These are phyloP conservation scores for Entelurus aequoreus DNA, from an alignment of 2,113 vertebrate species.

Conservation along the genomic window DNA sequence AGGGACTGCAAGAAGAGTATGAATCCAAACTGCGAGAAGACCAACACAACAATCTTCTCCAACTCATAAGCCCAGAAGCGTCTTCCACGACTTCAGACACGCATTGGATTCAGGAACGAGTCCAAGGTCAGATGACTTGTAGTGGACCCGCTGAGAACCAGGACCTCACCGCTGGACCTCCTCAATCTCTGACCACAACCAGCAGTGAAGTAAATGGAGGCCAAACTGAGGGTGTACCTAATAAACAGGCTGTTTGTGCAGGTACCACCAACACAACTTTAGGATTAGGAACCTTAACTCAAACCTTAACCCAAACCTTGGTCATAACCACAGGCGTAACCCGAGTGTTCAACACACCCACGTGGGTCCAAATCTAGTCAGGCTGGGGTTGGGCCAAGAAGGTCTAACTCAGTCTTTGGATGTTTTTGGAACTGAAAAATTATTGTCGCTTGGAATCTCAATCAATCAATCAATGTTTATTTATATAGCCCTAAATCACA, in stretches of 20 bases:
- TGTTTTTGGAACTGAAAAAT: no score
- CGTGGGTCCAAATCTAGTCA: no score
- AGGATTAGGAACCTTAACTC: neutral
- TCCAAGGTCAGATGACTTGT: slow-evolving; percentile 3
- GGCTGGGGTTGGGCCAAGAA: no score
- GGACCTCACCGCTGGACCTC: neutral
- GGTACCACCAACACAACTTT: slow-evolving; percentile 40
- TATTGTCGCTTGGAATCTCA: no score
- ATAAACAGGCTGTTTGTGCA: slow-evolving; percentile 48
- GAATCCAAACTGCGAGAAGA: slow-evolving; percentile 30
- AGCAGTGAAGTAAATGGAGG: neutral
- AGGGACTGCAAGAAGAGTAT: slow-evolving; percentile 29
- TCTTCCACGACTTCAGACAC: slow-evolving; percentile 10
- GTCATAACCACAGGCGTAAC: no score
- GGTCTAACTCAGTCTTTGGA: no score
- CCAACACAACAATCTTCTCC: slow-evolving; percentile 28
- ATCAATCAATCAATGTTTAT: no score
- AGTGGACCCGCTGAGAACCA: neutral
- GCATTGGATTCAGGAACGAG: neutral
- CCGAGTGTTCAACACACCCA: no score
- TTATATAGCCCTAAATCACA: no score
- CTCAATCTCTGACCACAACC: neutral
- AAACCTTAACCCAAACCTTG: no score
- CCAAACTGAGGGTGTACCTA: slow-evolving; percentile 13
- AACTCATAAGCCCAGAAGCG: slow-evolving; percentile 35